Percentiles rank a stretch among this genome's conserved stretches.
Evolutionary conservation across 2,888 invertebrate species (phyloP).

Genomic region (Eupeodes latifasciatus): DNA sequence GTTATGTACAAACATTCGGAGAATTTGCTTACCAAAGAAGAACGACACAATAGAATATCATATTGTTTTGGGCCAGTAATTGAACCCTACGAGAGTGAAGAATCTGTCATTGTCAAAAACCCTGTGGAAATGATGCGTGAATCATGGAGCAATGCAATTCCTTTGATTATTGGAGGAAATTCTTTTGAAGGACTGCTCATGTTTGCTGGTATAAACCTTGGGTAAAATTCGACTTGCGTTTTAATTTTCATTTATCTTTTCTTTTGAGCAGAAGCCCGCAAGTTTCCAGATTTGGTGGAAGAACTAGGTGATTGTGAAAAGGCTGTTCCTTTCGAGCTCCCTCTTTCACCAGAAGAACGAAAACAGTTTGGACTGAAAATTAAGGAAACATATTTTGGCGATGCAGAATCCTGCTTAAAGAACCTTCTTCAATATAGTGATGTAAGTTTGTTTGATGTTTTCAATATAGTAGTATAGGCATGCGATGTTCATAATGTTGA

Average conservation of each 20-base stretch:
- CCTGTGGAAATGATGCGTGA: conserved; percentile 82
- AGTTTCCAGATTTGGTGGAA: conserved; percentile 80
- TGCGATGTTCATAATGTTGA: too few species aligned
- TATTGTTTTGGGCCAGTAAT: conserved; percentile 82
- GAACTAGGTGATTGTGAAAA: conserved; percentile 81
- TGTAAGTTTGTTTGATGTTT: conserved; percentile 78
- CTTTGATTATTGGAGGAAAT: conserved; percentile 82
- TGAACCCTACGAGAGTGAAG: conserved; percentile 81
- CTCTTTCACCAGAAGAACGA: conserved; percentile 79
- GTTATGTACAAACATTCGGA: conserved; percentile 82
- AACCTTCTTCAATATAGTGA: conserved; percentile 83
- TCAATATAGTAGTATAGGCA: too few species aligned
- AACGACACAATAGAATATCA: conserved; percentile 80
- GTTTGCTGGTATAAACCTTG: conserved; percentile 78
- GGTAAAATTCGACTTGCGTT: not conserved
- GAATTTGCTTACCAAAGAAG: conserved; percentile 81
- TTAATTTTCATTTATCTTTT: not conserved
- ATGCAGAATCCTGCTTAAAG: conserved; percentile 81
- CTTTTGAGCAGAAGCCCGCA: conserved; percentile 78
- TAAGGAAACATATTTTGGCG: conserved; percentile 84
- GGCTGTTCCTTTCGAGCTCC: conserved; percentile 81
- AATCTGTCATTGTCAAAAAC: conserved; percentile 81
- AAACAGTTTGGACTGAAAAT: conserved; percentile 82
- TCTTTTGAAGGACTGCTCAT: conserved; percentile 82
- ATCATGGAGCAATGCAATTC: conserved; percentile 83